Conservation (phyloP, 37 sponge, comb jelly and placozoan genomes). For the Mnemiopsis leidyi region DNA sequence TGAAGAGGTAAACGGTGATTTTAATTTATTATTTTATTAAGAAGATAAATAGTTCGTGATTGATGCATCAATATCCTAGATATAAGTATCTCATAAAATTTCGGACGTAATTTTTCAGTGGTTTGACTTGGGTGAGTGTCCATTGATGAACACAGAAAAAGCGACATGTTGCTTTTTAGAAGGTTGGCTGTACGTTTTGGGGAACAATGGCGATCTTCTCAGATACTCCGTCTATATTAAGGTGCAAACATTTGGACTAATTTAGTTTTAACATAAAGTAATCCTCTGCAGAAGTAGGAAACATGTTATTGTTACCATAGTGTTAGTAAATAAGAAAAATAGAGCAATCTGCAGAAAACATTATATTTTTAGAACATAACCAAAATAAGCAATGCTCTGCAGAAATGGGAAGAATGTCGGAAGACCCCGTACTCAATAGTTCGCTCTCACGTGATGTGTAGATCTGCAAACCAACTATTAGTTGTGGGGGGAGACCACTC, state of each 20-base stretch:
- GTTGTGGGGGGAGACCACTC: background rate
- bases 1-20: too few species aligned
- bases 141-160: slow-evolving; percentile 1
- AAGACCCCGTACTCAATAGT: background rate
- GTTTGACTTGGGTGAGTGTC: slow-evolving; percentile 18
- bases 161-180: background rate
- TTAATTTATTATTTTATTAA: too few species aligned
- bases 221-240: background rate
- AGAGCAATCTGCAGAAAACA: too few species aligned
- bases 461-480: background rate
- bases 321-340: too few species aligned
- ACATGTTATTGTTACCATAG: too few species aligned
- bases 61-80: background rate
- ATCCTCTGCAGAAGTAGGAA: too few species aligned
- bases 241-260: too few species aligned
- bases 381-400: too few species aligned
- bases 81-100: background rate
- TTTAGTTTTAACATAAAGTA: too few species aligned
- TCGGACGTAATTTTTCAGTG: background rate
- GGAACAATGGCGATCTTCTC: background rate
- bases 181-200: background rate
- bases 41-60: too few species aligned
- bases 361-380: too few species aligned
- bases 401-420: background rate
- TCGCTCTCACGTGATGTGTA: background rate